Evolutionary conservation across 2,888 invertebrate genomes (phyloP).

Genomic region (Dysmachus trigonus): DNA sequence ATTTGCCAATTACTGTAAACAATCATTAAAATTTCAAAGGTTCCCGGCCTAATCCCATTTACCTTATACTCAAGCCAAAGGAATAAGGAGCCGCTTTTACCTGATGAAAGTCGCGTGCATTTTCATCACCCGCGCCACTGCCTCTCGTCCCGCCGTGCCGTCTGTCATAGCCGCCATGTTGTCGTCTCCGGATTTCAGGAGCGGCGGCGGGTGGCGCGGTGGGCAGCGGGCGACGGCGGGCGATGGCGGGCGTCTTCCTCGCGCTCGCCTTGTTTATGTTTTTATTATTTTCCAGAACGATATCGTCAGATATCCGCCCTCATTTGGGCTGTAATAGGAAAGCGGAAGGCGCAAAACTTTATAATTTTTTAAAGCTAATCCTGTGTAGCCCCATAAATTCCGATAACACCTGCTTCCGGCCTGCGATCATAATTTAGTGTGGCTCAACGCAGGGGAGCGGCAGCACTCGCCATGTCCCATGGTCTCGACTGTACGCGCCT

Average conservation of each 20-base stretch:
- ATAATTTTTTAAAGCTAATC: slow-evolving; percentile 8
- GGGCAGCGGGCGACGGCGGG: too few relatives aligned
- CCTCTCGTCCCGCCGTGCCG: too few relatives aligned
- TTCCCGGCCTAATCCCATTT: background rate
- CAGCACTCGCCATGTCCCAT: background rate
- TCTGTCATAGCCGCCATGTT: background rate
- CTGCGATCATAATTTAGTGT: slow-evolving; percentile 9
- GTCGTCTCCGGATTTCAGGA: background rate
- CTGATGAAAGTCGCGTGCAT: background rate
- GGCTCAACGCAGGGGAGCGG: background rate
- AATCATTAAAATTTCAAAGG: background rate
- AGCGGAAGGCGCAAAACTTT: slow-evolving; percentile 1
- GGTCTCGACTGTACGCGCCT: background rate
- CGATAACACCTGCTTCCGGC: slow-evolving; percentile 10
- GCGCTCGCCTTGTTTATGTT: background rate
- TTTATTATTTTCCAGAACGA: background rate
- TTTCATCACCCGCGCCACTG: background rate
- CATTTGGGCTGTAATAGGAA: background rate
- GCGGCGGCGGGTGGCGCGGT: too few relatives aligned
- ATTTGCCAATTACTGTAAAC: background rate
- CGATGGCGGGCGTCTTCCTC: background rate
- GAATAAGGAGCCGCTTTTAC: background rate
- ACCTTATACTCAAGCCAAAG: background rate
- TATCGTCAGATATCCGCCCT: background rate
- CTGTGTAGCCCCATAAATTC: background rate